Evolutionary conservation across 2,888 invertebrate genomes (phyloP).

Genomic region (Melanophora roralis): DNA sequence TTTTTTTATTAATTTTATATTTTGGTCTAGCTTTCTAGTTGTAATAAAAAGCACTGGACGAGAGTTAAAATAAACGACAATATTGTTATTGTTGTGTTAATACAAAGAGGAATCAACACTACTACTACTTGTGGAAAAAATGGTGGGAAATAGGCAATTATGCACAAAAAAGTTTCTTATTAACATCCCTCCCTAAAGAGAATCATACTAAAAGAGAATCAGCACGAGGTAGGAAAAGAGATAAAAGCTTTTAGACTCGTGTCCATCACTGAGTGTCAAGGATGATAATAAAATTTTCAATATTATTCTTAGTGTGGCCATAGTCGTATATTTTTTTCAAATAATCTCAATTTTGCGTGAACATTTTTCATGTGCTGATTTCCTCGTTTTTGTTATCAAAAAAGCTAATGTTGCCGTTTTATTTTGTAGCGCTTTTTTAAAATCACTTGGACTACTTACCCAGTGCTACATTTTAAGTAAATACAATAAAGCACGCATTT

Average conservation of each 20-base stretch:
- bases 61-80: background rate
- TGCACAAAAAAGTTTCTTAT: background rate
- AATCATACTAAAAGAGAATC: background rate
- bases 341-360: too few species aligned
- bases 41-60: conserved; percentile 37
- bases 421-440: too few species aligned
- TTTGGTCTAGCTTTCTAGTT: conserved; percentile 22
- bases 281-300: background rate
- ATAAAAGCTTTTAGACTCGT: background rate
- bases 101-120: conserved; percentile 6
- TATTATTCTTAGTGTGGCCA: background rate
- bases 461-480: too few species aligned
- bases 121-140: background rate
- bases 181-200: background rate
- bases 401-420: too few species aligned
- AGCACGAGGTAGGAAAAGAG: background rate
- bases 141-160: conserved; percentile 19
- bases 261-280: background rate
- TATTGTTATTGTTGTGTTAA: conserved; percentile 27
- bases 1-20: background rate
- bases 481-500: too few species aligned
- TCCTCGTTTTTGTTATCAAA: too few species aligned
- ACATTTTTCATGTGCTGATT: too few species aligned
- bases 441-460: too few species aligned
- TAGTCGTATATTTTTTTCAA: background rate